A percentile compares a stretch with the other conserved stretches of the same genome.
Conservation (phyloP, 2,888 invertebrate genomes). For the Drosophila nr. perissopoda region DNA sequence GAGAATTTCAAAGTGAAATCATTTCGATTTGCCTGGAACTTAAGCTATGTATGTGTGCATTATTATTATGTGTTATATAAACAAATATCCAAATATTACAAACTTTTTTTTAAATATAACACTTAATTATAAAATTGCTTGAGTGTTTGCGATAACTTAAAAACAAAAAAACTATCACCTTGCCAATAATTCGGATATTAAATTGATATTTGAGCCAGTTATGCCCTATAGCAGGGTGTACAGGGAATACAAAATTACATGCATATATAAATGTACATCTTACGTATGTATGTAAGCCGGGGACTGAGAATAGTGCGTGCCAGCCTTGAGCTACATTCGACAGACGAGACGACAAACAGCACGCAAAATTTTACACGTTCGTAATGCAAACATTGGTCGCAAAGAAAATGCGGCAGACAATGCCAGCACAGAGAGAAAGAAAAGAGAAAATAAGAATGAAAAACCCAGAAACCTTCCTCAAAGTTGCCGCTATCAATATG, state of each 20-base stretch:
- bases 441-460: slow-evolving; percentile 2
- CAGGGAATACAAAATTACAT: slow-evolving; percentile 11
- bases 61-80: background rate
- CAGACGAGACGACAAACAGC: slow-evolving; percentile 45
- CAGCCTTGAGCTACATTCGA: slow-evolving; percentile 70
- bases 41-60: background rate
- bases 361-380: slow-evolving; percentile 52
- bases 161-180: background rate
- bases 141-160: background rate
- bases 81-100: background rate
- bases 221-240: slow-evolving; percentile 25
- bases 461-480: slow-evolving; percentile 65
- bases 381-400: slow-evolving; percentile 64
- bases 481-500: slow-evolving; percentile 65
- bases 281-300: slow-evolving; percentile 1
- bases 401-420: slow-evolving; percentile 43
- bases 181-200: background rate
- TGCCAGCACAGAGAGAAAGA: slow-evolving; percentile 21
- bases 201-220: slow-evolving; percentile 6
- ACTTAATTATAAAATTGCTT: background rate
- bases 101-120: no score
- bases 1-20: background rate
- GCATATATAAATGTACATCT: slow-evolving; percentile 8
- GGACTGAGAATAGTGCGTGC: slow-evolving; percentile 55
- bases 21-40: background rate